Evolutionary conservation across 2,113 vertebrate species (phyloP).

Genomic region (Symphodus melops): DNA sequence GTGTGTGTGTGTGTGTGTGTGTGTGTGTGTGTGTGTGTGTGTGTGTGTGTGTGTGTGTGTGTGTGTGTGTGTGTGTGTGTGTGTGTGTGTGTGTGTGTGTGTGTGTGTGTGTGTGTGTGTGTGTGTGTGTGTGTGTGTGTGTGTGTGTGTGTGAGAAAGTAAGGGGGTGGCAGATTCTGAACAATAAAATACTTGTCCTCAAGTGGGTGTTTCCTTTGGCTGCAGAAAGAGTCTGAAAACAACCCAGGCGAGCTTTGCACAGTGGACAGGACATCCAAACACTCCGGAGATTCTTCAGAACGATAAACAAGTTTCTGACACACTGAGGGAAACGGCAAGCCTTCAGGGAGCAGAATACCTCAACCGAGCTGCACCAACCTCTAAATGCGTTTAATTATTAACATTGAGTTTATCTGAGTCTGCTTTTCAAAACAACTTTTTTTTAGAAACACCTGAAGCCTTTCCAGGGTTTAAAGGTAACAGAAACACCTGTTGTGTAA

Average conservation of each 20-base stretch:
- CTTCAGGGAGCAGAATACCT: background rate
- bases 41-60: constrained; percentile 5
- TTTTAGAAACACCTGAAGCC: no score
- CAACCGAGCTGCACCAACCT: background rate
- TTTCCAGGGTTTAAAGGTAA: background rate
- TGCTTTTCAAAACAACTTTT: background rate
- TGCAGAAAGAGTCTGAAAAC: constrained; percentile 49
- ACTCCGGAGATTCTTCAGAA: constrained; percentile 26
- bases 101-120: constrained; percentile 9
- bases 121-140: background rate
- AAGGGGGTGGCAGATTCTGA: constrained; percentile 16
- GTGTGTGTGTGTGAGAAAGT: constrained; percentile 26
- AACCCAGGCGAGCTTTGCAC: constrained; percentile 30
- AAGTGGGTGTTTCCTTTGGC: constrained; percentile 57
- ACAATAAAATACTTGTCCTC: constrained; percentile 79
- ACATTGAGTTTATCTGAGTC: background rate
- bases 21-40: background rate
- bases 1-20: constrained; percentile 9
- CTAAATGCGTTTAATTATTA: background rate
- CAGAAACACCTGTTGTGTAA: no score
- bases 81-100: constrained; percentile 2
- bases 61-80: background rate
- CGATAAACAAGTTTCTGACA: background rate
- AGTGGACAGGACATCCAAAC: constrained; percentile 28
- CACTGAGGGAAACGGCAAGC: background rate